A percentile compares a stretch with the other conserved stretches of the same genome.
phyloP scores from a whole-genome alignment of 2,888 invertebrate genomes.

The Erebia ligea region DNA sequence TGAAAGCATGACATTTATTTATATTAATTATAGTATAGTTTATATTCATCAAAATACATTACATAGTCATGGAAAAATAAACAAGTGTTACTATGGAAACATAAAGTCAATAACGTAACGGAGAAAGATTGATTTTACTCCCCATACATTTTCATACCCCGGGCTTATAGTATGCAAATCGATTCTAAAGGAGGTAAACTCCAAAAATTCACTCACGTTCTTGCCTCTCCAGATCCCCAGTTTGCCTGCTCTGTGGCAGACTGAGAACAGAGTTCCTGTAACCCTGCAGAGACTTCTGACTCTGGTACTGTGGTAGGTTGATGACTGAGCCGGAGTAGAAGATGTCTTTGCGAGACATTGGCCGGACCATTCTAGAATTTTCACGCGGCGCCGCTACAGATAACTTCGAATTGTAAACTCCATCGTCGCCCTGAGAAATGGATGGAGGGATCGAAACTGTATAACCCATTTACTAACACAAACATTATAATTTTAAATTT shows the following conservation, averaged over 20 bases:
- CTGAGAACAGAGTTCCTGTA: constrained; percentile 96
- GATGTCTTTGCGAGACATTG: constrained; percentile 97
- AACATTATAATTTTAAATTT: too few species aligned
- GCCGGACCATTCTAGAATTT: constrained; percentile 89
- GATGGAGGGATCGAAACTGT: background rate
- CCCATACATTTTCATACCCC: too few species aligned
- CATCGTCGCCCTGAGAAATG: constrained; percentile 83
- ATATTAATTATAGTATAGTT: too few species aligned
- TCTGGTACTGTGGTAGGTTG: constrained; percentile 96
- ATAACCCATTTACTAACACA: background rate
- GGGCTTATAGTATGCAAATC: too few species aligned
- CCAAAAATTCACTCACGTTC: constrained; percentile 84
- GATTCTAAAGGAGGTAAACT: too few species aligned
- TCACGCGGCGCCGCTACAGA: constrained; percentile 78
- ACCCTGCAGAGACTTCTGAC: constrained; percentile 94
- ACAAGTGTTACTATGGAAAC: too few species aligned
- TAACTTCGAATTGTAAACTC: constrained; percentile 87
- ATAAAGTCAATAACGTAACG: too few species aligned
- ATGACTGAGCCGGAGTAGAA: constrained; percentile 98
- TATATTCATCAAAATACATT: too few species aligned
- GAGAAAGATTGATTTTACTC: too few species aligned
- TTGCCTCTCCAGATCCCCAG: constrained; percentile 85
- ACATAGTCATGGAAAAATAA: too few species aligned
- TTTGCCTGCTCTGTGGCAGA: constrained; percentile 87
- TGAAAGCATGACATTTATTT: too few species aligned